Conservation (phyloP, 23 tunicate species). For the Aplidium turbinatum region DNA sequence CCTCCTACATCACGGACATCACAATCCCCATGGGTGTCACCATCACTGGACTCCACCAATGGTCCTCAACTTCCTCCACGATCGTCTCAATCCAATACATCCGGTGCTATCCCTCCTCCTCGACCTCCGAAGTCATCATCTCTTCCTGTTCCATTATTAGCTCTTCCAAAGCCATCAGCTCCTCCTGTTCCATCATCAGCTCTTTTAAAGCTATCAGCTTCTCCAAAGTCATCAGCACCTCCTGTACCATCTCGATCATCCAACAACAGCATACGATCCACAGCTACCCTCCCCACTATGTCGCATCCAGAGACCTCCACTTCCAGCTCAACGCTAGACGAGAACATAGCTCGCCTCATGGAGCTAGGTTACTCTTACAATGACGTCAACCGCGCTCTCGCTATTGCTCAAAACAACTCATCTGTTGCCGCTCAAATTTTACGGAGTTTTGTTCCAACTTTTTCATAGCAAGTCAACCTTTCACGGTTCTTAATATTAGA, state of each 20-base stretch:
- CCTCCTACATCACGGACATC: not conserved
- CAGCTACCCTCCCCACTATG: not conserved
- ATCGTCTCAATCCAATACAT: too few relatives aligned
- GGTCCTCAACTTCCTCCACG: conserved; percentile 73
- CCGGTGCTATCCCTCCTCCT: too few relatives aligned
- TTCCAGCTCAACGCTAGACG: conserved; percentile 35
- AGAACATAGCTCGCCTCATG: conserved; percentile 88
- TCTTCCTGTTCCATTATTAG: too few relatives aligned
- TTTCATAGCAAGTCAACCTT: conserved; percentile 5
- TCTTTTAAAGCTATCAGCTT: too few relatives aligned
- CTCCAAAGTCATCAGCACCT: conserved; percentile 29
- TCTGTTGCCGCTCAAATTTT: conserved; percentile 75
- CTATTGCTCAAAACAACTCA: conserved; percentile 66
- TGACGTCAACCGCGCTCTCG: conserved; percentile 78
- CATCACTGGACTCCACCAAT: not conserved
- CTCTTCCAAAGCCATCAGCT: conserved; percentile 24
- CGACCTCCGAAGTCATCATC: too few relatives aligned
- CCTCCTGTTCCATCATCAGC: conserved; percentile 41
- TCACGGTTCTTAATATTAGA: not conserved
- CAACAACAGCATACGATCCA: not conserved
- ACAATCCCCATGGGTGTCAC: not conserved
- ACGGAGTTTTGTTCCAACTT: conserved; percentile 59
- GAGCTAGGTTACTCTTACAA: conserved; percentile 89
- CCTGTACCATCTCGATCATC: conserved; percentile 18
- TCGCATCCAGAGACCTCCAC: too few relatives aligned